Evolutionary conservation across 2,797 vertebrate species (phyloP).

Genomic region (Phalanger gymnotis): DNA sequence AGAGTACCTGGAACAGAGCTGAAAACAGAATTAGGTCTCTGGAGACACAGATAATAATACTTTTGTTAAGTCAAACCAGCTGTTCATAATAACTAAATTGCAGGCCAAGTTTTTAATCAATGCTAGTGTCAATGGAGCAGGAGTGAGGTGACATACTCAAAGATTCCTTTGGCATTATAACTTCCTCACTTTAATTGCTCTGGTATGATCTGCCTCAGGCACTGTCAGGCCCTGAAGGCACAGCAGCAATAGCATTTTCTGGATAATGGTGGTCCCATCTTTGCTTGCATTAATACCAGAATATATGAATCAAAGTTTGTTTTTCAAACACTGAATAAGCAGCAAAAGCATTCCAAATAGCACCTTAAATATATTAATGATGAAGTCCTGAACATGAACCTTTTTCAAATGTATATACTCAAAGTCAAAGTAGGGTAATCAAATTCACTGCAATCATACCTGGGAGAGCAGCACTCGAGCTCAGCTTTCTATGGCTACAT

Average conservation of each 20-base stretch:
- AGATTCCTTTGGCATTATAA: slow-evolving; percentile 2
- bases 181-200: slow-evolving; percentile 42
- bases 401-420: neutral
- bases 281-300: neutral
- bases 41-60: neutral
- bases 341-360: neutral
- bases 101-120: slow-evolving; percentile 13
- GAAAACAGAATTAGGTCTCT: neutral
- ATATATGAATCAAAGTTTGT: neutral
- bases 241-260: neutral
- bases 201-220: neutral
- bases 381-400: neutral
- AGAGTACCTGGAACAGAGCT: neutral
- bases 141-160: neutral
- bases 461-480: neutral
- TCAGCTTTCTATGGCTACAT: neutral
- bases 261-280: neutral
- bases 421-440: neutral
- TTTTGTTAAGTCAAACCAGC: slow-evolving; percentile 33
- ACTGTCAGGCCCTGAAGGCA: neutral
- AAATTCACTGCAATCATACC: neutral
- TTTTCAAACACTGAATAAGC: neutral
- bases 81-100: slow-evolving; percentile 34
- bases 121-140: neutral
- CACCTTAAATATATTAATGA: neutral